Evolutionary conservation across 2,113 vertebrate genomes (phyloP).

Genomic region (Heterotilapia buettikoferi): DNA sequence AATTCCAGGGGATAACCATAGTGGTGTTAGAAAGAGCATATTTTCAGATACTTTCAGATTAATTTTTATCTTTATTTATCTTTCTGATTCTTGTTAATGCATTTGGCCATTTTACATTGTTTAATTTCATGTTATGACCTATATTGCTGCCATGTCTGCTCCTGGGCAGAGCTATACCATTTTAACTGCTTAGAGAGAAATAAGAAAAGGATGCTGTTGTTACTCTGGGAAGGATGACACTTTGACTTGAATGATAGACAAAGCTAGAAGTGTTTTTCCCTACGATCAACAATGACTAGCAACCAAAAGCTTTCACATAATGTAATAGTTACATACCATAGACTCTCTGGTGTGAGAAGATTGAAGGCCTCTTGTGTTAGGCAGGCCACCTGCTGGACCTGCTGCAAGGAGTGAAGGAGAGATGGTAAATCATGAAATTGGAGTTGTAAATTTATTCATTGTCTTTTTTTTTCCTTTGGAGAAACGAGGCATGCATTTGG

Average conservation of each 20-base stretch:
- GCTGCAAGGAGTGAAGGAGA: not conserved
- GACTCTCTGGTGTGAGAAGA: not conserved
- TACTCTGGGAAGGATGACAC: fast-evolving
- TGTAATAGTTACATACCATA: not conserved
- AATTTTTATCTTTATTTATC: not conserved
- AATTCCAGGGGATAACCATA: not conserved
- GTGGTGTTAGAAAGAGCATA: not conserved
- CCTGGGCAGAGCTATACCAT: not conserved
- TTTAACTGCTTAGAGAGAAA: not conserved
- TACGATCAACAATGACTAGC: not conserved
- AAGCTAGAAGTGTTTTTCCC: not conserved
- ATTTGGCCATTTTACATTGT: not conserved
- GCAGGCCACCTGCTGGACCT: not conserved
- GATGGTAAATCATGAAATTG: fast-evolving
- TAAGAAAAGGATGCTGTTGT: not conserved
- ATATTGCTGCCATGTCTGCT: not conserved
- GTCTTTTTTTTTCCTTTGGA: not conserved
- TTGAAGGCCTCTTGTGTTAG: not conserved
- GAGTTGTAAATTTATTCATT: not conserved
- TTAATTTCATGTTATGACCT: not conserved
- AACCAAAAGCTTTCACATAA: not conserved
- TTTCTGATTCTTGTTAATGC: not conserved
- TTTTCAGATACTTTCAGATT: not conserved
- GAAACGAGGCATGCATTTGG: not conserved
- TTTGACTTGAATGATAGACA: not conserved